These are phyloP conservation scores for Austrolebias charrua DNA, from an alignment of 2,797 vertebrate genomes.

Conservation along the genomic window DNA sequence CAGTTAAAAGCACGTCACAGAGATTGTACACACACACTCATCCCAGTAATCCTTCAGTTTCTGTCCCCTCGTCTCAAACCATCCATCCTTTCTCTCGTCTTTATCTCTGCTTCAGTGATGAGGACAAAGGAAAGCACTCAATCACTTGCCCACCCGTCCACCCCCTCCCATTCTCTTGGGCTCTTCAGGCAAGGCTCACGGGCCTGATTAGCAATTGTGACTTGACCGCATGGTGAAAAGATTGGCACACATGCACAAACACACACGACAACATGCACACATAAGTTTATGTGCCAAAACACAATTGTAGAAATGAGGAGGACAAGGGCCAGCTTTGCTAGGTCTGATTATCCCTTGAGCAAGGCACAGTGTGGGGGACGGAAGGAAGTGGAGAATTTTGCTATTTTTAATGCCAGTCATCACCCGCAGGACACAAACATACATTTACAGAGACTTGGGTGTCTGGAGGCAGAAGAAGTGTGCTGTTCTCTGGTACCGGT, in stretches of 20 bases:
- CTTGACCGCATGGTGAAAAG: constrained; percentile 75
- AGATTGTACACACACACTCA: constrained; percentile 61
- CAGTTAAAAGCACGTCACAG: constrained; percentile 67
- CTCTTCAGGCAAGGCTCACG: constrained; percentile 63
- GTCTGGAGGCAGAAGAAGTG: constrained; percentile 49
- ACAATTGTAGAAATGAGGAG: constrained; percentile 46
- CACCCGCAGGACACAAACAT: constrained; percentile 55
- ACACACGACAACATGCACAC: constrained; percentile 43
- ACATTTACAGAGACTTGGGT: constrained; percentile 29
- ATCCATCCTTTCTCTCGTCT: constrained; percentile 70
- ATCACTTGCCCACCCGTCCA: constrained; percentile 56
- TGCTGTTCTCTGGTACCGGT: constrained; percentile 52
- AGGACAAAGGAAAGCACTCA: constrained; percentile 78
- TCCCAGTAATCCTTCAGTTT: constrained; percentile 67
- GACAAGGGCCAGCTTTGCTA: constrained; percentile 58
- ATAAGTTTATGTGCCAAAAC: constrained; percentile 19
- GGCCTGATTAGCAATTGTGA: constrained; percentile 77
- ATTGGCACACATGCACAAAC: constrained; percentile 57
- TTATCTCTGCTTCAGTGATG: constrained; percentile 77
- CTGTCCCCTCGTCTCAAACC: constrained; percentile 66
- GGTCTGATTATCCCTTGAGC: constrained; percentile 66
- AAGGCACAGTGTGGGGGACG: constrained; percentile 29
- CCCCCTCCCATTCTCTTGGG: constrained; percentile 41
- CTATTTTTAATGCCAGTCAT: constrained; percentile 73
- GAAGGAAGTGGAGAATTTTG: constrained; percentile 56